Conservation (phyloP, 1,140 invertebrate genomes). For the Macrobrachium rosenbergii region DNA sequence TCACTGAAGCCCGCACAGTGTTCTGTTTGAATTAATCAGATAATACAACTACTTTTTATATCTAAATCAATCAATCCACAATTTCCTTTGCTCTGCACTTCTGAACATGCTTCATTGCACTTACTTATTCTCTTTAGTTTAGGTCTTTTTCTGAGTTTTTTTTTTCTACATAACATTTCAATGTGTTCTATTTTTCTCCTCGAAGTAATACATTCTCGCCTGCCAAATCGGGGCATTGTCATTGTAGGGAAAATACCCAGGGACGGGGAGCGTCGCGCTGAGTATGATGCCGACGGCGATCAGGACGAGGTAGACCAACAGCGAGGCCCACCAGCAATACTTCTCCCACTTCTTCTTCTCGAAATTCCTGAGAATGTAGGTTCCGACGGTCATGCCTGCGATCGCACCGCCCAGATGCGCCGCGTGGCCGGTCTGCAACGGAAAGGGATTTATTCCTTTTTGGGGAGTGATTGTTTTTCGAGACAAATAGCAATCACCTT, state of each 20-base stretch:
- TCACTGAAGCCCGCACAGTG: too few species aligned
- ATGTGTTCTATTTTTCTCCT: neutral
- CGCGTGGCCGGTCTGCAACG: slow-evolving; percentile 76
- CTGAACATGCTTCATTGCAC: too few species aligned
- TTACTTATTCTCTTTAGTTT: too few species aligned
- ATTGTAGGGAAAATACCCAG: slow-evolving; percentile 52
- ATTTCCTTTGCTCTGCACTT: too few species aligned
- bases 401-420: slow-evolving; percentile 84
- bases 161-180: too few species aligned
- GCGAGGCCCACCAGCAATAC: slow-evolving; percentile 83
- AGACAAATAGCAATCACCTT: neutral
- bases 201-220: neutral
- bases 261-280: slow-evolving; percentile 39
- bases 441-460: neutral
- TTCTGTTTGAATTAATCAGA: too few species aligned
- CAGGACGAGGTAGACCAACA: slow-evolving; percentile 81
- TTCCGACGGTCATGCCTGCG: slow-evolving; percentile 91
- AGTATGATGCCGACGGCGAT: slow-evolving; percentile 72
- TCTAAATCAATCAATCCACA: too few species aligned
- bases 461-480: neutral
- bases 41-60: too few species aligned
- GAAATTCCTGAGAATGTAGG: slow-evolving; percentile 90
- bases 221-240: slow-evolving; percentile 29
- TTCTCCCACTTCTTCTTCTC: slow-evolving; percentile 88
- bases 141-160: too few species aligned